phyloP scores from a whole-genome alignment of 2,797 vertebrate genomes.

The Tapirus indicus region DNA sequence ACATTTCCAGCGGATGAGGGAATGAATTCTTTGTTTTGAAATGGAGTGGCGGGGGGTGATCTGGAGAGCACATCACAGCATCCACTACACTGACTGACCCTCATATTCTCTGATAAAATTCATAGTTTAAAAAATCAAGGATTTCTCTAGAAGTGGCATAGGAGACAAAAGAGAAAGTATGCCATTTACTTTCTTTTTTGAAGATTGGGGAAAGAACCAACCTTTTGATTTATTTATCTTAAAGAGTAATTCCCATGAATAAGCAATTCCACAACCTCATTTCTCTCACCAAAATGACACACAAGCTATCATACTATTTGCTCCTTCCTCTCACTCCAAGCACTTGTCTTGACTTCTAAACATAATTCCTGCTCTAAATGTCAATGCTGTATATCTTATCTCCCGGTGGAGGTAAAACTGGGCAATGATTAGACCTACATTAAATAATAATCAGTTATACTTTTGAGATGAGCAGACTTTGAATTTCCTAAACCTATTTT shows the following conservation, averaged over 20 bases:
- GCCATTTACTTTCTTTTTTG: neutral
- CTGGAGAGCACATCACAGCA: too few species aligned
- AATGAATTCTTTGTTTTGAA: neutral
- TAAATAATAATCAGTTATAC: conserved; percentile 38
- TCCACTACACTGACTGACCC: neutral
- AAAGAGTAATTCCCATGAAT: neutral
- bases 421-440: neutral
- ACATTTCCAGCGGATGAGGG: neutral
- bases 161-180: neutral
- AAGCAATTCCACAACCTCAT: neutral
- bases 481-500: conserved; percentile 42
- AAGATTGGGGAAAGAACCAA: neutral
- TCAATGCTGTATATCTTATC: neutral
- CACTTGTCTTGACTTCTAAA: conserved; percentile 19
- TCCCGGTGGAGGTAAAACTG: neutral
- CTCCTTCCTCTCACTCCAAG: conserved; percentile 19
- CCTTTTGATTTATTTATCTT: neutral
- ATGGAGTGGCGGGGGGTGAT: too few species aligned
- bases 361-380: conserved; percentile 23
- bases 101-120: neutral
- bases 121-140: neutral
- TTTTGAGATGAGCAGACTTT: conserved; percentile 19
- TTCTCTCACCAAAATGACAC: neutral
- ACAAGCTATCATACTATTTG: neutral
- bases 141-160: neutral